Percentiles rank a stretch among this genome's conserved stretches.
Conservation (phyloP, 2,797 vertebrate genomes). For the Molossus alvarezi region DNA sequence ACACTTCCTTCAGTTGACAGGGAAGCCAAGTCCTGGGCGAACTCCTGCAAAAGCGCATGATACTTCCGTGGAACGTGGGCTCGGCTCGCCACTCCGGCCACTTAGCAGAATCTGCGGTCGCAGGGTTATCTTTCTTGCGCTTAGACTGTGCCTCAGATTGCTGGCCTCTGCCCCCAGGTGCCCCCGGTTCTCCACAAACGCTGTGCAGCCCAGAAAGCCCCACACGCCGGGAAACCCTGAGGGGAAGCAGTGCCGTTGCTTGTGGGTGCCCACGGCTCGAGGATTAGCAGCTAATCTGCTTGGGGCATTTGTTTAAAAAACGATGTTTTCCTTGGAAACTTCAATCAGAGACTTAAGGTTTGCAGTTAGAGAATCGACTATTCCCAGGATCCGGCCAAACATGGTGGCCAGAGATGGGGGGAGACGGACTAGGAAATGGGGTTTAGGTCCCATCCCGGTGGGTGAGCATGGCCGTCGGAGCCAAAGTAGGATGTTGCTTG, state of each 20-base stretch:
- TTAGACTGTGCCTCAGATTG: accelerated
- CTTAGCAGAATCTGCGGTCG: background rate
- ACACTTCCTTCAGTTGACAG: background rate
- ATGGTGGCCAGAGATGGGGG: background rate
- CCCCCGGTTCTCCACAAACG: background rate
- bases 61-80: too few relatives aligned
- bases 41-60: too few relatives aligned
- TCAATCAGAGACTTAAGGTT: background rate
- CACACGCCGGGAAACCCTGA: background rate
- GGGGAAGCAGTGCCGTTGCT: background rate
- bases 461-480: too few relatives aligned
- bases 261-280: background rate
- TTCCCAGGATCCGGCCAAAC: background rate
- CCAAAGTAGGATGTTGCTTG: too few relatives aligned
- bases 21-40: background rate
- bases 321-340: background rate
- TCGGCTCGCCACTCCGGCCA: too few relatives aligned
- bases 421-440: background rate
- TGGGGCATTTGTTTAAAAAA: background rate
- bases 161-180: background rate
- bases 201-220: background rate
- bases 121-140: background rate
- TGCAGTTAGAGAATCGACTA: background rate
- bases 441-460: too few relatives aligned
- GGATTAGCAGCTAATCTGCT: background rate